phyloP scores from a whole-genome alignment of 2,888 invertebrate genomes.

The Agrochola litura region DNA sequence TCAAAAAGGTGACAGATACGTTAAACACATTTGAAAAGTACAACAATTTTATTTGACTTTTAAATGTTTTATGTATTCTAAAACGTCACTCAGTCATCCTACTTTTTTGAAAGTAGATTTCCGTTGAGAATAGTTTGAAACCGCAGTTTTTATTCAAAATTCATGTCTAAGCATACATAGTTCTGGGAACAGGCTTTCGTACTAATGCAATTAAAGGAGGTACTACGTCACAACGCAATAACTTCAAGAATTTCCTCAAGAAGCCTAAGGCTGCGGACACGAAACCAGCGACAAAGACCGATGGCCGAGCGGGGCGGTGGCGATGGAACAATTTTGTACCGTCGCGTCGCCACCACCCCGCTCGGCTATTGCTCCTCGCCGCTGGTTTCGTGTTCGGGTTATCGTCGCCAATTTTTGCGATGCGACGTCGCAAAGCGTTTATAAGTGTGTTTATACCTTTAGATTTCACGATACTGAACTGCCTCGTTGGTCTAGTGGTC shows the following conservation, averaged over 20 bases:
- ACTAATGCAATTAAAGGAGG: background rate
- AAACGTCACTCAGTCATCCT: background rate
- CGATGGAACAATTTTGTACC: too few relatives aligned
- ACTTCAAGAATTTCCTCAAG: background rate
- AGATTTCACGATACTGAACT: background rate
- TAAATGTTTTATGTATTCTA: background rate
- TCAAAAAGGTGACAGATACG: background rate
- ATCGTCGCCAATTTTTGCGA: background rate
- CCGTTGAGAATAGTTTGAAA: background rate
- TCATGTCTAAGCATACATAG: too few relatives aligned
- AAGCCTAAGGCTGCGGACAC: background rate
- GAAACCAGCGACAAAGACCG: too few relatives aligned
- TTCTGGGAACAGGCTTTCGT: background rate
- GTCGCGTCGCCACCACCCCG: too few relatives aligned
- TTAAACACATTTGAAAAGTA: background rate
- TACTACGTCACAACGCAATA: background rate
- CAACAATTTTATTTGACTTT: background rate
- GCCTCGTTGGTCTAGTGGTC: too few relatives aligned
- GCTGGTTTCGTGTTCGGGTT: background rate
- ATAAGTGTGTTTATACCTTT: background rate
- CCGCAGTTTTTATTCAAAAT: background rate
- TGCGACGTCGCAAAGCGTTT: background rate
- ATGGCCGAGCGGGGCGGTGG: too few relatives aligned
- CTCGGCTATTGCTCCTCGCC: too few relatives aligned
- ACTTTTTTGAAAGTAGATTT: background rate